Evolutionary conservation across 2,797 vertebrate species (phyloP).

Genomic region (Rhinoraja longicauda): DNA sequence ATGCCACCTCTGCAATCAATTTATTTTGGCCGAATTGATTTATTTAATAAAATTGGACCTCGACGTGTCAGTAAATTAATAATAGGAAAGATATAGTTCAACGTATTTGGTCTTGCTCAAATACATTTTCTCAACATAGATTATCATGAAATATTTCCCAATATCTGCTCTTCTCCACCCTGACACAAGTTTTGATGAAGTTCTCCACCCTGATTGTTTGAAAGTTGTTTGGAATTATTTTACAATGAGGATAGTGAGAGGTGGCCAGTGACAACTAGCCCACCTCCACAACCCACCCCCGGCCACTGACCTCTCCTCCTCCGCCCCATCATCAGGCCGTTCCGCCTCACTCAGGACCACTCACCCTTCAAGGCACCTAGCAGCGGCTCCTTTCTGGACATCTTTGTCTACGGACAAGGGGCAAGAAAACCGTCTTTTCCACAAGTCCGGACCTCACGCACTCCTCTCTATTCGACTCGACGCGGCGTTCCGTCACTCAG

Average conservation of each 20-base stretch:
- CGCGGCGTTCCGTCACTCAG: not conserved
- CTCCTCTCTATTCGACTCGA: not conserved
- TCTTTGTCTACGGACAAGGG: conserved; percentile 42
- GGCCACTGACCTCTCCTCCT: not conserved
- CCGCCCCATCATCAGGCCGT: too few species aligned
- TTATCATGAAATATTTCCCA: not conserved
- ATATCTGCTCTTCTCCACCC: not conserved
- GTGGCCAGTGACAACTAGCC: too few species aligned
- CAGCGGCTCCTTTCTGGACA: conserved; percentile 70
- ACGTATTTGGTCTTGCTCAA: not conserved
- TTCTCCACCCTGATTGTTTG: not conserved
- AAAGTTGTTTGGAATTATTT: too few species aligned
- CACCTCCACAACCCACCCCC: not conserved
- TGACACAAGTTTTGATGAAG: not conserved
- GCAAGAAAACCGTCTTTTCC: too few species aligned
- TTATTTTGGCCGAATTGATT: not conserved
- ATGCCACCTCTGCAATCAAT: too few species aligned
- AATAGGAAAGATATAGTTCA: not conserved
- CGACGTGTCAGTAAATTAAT: too few species aligned
- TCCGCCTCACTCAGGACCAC: not conserved
- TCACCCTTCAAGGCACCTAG: conserved; percentile 68
- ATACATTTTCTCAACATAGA: not conserved
- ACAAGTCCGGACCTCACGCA: not conserved
- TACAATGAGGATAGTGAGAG: too few species aligned
- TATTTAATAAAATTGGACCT: not conserved